These are phyloP conservation scores for Epinotia demarniana DNA, from an alignment of 2,888 invertebrate species.

Conservation along the genomic window DNA sequence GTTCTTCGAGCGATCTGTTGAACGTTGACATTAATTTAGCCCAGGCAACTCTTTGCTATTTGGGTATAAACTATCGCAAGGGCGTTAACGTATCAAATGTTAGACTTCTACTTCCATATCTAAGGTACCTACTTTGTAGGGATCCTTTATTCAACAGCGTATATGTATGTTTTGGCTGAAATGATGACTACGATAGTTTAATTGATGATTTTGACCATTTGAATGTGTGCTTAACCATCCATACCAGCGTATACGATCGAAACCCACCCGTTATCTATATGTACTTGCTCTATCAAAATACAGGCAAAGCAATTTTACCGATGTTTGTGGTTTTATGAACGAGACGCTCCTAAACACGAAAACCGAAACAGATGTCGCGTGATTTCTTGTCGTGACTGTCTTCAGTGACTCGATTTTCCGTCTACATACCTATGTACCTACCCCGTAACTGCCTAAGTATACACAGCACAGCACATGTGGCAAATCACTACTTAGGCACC, in stretches of 20 bases:
- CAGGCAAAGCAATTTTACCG: too few relatives aligned
- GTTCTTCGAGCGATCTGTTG: background rate
- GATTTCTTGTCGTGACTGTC: conserved; percentile 1
- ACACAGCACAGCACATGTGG: too few relatives aligned
- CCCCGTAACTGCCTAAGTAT: background rate
- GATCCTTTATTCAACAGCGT: background rate
- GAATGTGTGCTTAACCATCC: too few relatives aligned
- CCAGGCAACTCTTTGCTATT: conserved; percentile 8
- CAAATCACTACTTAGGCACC: too few relatives aligned
- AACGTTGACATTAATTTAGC: background rate
- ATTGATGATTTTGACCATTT: too few relatives aligned
- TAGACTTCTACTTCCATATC: too few relatives aligned
- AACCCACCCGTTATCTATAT: too few relatives aligned
- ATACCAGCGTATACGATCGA: too few relatives aligned
- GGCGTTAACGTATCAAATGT: background rate
- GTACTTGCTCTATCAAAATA: too few relatives aligned
- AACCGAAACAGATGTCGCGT: conserved; percentile 17
- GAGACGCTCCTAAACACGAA: background rate
- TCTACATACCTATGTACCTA: background rate
- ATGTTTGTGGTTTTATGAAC: too few relatives aligned
- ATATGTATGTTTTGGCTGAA: too few relatives aligned
- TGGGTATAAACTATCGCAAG: background rate
- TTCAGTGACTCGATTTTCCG: background rate
- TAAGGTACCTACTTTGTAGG: background rate
- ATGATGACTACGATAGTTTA: too few relatives aligned